Conservation (phyloP, 2,797 vertebrate species). For the Microctenopoma lineatum region DNA sequence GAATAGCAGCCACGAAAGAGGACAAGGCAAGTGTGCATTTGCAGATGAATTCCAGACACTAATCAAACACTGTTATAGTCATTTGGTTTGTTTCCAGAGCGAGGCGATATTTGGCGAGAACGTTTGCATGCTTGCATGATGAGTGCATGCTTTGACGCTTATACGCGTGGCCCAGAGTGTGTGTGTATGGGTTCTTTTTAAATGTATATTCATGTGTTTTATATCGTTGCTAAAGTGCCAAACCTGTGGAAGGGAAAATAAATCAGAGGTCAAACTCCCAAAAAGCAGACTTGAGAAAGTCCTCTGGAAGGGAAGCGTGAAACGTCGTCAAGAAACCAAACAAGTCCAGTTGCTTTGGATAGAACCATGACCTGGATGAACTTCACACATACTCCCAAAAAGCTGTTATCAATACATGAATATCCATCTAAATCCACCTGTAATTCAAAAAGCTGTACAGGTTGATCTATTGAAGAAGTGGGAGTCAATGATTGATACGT, state of each 20-base stretch:
- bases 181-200: slow-evolving; percentile 11
- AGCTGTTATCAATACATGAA: too few species aligned
- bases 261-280: too few species aligned
- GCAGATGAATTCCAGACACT: slow-evolving; percentile 91
- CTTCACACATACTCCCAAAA: too few species aligned
- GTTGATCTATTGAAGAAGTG: too few species aligned
- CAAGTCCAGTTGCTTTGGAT: too few species aligned
- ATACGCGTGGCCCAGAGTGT: slow-evolving; percentile 23
- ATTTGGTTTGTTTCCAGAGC: slow-evolving; percentile 70
- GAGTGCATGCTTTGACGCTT: slow-evolving; percentile 41
- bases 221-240: slow-evolving; percentile 12
- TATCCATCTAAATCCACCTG: too few species aligned
- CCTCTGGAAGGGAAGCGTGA: too few species aligned
- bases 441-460: too few species aligned
- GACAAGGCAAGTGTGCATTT: slow-evolving; percentile 91
- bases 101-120: slow-evolving; percentile 61
- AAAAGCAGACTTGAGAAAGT: too few species aligned
- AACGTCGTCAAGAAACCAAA: too few species aligned
- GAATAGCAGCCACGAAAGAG: slow-evolving; percentile 90
- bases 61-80: slow-evolving; percentile 88
- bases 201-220: slow-evolving; percentile 7
- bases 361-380: too few species aligned
- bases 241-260: neutral
- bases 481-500: too few species aligned
- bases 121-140: slow-evolving; percentile 67